A percentile compares a stretch with the other conserved stretches of the same genome.
Conservation (phyloP, 1,140 invertebrate genomes). For the Forficula auricularia region DNA sequence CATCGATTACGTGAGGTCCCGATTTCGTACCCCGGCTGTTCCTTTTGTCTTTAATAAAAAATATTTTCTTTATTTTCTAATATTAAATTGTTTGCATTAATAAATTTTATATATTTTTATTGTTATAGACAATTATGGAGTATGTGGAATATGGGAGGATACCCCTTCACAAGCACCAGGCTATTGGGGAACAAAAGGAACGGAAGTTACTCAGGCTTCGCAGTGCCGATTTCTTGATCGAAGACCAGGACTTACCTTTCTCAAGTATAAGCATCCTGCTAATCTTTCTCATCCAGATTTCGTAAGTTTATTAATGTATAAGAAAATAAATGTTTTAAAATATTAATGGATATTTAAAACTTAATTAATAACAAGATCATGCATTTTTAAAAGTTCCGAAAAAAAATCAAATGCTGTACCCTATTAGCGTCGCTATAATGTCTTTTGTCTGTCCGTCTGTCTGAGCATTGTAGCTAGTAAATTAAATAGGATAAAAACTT, state of each 20-base stretch:
- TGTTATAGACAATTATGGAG: slow-evolving; percentile 51
- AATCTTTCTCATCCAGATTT: slow-evolving; percentile 74
- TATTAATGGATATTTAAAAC: too few species aligned
- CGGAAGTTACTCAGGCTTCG: slow-evolving; percentile 54
- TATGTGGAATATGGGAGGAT: slow-evolving; percentile 55
- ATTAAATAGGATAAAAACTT: too few species aligned
- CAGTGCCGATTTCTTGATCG: slow-evolving; percentile 63
- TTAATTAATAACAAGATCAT: not conserved
- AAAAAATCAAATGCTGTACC: not conserved
- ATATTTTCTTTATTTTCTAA: not conserved
- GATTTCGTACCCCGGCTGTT: too few species aligned
- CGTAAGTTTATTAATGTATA: slow-evolving; percentile 27
- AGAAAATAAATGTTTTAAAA: too few species aligned
- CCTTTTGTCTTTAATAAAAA: not conserved
- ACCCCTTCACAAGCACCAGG: slow-evolving; percentile 58
- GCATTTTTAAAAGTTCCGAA: not conserved
- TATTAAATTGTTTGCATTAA: too few species aligned
- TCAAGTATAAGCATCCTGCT: slow-evolving; percentile 69
- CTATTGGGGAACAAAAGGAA: slow-evolving; percentile 76
- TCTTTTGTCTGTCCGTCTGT: too few species aligned
- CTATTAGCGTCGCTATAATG: too few species aligned
- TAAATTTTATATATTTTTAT: too few species aligned
- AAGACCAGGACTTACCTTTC: slow-evolving; percentile 70
- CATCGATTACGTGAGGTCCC: too few species aligned
- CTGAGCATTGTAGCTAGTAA: too few species aligned